phyloP scores from a whole-genome alignment of 1,140 invertebrate genomes.

The Drosophila arizonae region DNA sequence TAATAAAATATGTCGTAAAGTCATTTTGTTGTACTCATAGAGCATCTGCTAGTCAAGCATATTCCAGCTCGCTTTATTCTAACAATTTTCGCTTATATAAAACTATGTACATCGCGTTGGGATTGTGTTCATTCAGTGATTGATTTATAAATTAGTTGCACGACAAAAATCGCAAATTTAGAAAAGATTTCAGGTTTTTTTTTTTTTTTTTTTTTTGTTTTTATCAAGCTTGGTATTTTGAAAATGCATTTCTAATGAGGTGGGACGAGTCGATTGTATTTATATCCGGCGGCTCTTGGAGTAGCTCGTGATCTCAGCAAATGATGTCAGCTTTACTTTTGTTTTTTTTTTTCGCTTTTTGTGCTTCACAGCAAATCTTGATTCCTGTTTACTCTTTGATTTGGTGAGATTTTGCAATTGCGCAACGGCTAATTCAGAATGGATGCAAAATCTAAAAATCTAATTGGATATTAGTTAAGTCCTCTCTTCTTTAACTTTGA shows the following conservation, averaged over 20 bases:
- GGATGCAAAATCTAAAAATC: no score
- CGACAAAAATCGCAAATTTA: constrained; percentile 34
- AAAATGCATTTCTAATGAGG: constrained; percentile 77
- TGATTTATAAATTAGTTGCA: constrained; percentile 67
- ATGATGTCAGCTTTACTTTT: constrained; percentile 67
- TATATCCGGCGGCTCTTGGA: constrained; percentile 15
- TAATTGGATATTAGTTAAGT: no score
- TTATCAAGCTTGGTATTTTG: constrained; percentile 27
- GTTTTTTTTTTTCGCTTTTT: constrained; percentile 15
- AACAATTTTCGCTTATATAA: neutral
- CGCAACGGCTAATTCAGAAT: constrained; percentile 37
- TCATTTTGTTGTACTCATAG: no score
- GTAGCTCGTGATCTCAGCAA: constrained; percentile 51
- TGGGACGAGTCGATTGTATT: constrained; percentile 10
- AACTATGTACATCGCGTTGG: constrained; percentile 5
- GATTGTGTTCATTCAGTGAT: constrained; percentile 22
- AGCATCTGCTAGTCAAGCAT: no score
- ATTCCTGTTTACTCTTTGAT: constrained; percentile 22
- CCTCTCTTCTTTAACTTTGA: no score
- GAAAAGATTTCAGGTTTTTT: constrained; percentile 45
- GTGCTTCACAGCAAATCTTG: constrained; percentile 4
- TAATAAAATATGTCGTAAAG: no score
- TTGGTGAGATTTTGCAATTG: constrained; percentile 34
- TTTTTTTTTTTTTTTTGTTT: constrained; percentile 26
- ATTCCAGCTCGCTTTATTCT: constrained; percentile 34